phyloP scores from a whole-genome alignment of 2,888 invertebrate species.

The Chymomyza procnemis region DNA sequence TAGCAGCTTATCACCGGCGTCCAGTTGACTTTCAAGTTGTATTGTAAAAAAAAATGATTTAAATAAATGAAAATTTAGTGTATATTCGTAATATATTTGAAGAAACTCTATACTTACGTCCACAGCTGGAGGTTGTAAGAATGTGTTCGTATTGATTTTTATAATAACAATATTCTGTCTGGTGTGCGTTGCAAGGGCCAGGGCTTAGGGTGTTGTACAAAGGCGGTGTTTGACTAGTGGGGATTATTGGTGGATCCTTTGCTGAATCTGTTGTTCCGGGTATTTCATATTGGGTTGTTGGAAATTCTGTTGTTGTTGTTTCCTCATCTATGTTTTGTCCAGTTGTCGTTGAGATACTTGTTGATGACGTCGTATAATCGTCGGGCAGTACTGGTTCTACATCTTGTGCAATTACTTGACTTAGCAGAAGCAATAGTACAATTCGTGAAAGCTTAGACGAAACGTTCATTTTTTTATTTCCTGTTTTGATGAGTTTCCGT shows the following conservation, averaged over 20 bases:
- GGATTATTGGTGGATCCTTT: background rate
- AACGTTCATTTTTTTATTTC: conserved; percentile 24
- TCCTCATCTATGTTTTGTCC: background rate
- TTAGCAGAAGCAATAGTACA: conserved; percentile 30
- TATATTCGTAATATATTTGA: no score
- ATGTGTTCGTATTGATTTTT: conserved; percentile 46
- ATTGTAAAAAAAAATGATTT: background rate
- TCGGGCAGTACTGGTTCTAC: conserved; percentile 55
- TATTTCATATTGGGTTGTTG: background rate
- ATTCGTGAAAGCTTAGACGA: background rate
- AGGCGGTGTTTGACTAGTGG: background rate
- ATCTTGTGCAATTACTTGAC: conserved; percentile 51
- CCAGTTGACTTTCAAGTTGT: conserved; percentile 48
- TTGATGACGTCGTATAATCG: conserved; percentile 33
- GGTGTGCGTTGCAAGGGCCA: conserved; percentile 1
- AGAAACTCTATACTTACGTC: conserved; percentile 47
- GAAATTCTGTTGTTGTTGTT: background rate
- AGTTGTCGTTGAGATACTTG: background rate
- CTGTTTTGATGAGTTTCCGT: conserved; percentile 19
- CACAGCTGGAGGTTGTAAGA: conserved; percentile 35
- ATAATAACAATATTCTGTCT: conserved; percentile 50
- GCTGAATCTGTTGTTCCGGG: conserved; percentile 4
- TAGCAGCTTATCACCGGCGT: conserved; percentile 48
- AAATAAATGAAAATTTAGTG: no score
- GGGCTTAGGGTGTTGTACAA: background rate